Evolutionary conservation across 2,113 vertebrate species (phyloP), one percentile per base, ranked within the genome.

Genomic region (Anguilla rostrata): DNA sequence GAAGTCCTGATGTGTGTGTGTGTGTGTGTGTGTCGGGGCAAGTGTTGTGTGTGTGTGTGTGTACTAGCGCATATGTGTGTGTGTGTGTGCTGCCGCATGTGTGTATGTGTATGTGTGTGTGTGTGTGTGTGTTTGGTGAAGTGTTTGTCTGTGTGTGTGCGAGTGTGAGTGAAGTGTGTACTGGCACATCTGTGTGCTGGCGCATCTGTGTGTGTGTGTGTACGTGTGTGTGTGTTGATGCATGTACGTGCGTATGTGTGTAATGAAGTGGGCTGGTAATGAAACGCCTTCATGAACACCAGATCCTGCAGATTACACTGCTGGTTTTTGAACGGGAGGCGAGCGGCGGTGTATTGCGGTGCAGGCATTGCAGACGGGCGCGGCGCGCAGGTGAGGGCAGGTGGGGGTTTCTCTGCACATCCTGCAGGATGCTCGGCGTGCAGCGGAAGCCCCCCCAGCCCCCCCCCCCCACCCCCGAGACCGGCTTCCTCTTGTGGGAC

Each of bases 261-360:
- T 66, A 3, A 60, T 88, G 83, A 88, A 87, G 84, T 90, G 88
- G 83, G 46, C 22, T 18, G 41, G 60, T 83, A 80, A 39, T 71
- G 18, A 66, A 57, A 12, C 11, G 79, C 85, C 60, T 53, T 83
- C 56, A 85, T 88, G 80, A 87, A 86, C 22, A 82, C 39, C 85
- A 66, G 53, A 81, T 86, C 84, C 83, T 87, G 82, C 85, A 49
- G 81, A 83, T 75, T 60, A 87, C 88, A 86, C 83, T n/a, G 41
- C 63, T 78, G 78, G 53, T 87, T 66, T 87, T 90, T 46, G 63
- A 12, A 43, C 22, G 60, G 39, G 71, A 83, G 22, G 66, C 88
- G 83, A 43, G 87, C 84, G 87, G 26, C 11, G 12, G 49, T 11
- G 49, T 53, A 3, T 22, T 20, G 22, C 60, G 22, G 60, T 26